Evolutionary conservation across 2,888 invertebrate species (phyloP), one percentile per base, ranked within the genome.

Genomic region (Yponomeuta sedellus): DNA sequence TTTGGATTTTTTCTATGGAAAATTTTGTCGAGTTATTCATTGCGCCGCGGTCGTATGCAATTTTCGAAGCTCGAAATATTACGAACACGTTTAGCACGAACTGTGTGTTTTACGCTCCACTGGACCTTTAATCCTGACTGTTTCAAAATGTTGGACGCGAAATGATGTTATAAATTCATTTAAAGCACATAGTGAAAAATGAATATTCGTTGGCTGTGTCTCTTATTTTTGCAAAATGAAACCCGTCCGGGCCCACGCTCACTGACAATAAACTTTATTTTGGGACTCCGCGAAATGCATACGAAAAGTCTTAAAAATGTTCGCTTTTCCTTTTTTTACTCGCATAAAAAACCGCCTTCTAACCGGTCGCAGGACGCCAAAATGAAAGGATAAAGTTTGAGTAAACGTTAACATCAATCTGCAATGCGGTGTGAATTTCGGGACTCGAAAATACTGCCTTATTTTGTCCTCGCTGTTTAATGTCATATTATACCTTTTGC

Each of bases 191-290:
- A 20, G 40, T 63, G 63, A 63, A 40, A 63, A 63, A 63, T 63
- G 10, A 22, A 63, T 61, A 61, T 16, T 28, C 44, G 19, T 39
- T 16, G 8, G 12, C 22, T 44, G 63, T 39, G 40, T 44, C 44
- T 12, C 40, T 63, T 10, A 8, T 63, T 63, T 61, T 61, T 61
- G 61, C 20, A 61, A 44, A 63, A 22, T 63, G 20, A 63, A 63
- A 22, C 63, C 28, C 22, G 67, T 69, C 66, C 69, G 78, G 69
- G 70, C 82, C 84, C 83, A 83, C 85, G 79, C 80, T 74, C 66
- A 68, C 79, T 77, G 80, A 80, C 82, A 82, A 83, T 85, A 84
- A 86, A 86, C 80, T 83, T 86, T 86, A 85, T 85, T 87, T 86
- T 81, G 79, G 81, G 82, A 78, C 78, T 77, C 72, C 74, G 71